Base-by-base conservation (phyloP, 2,888 invertebrate genomes). In the Agrochola lota region DNA sequence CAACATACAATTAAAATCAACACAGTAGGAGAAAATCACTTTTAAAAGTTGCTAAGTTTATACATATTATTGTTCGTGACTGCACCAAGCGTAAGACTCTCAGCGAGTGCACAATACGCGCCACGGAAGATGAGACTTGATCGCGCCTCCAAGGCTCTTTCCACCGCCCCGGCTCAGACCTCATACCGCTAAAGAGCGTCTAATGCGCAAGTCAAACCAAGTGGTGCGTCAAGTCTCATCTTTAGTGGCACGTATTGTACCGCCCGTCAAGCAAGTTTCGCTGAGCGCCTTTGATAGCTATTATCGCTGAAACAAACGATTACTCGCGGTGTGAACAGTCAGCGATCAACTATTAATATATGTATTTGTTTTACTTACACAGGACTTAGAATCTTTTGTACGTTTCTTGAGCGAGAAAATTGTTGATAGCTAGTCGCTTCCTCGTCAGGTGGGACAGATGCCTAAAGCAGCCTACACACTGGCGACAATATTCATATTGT, bases 401-500 rank as follows among this genome's bases (percentile, higher is more conserved):
- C 1, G 2, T n/a, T 15, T n/a, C 12, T 9, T 43, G 64, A 66
- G 40, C 9, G 40, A 5, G 40, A 17, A n/a, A 43, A 64, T 64
- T 17, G 6, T 43, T 40, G n/a, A 40, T 43, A 40, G 7, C 35
- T 15, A 43, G n/a, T 66, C 40, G 17, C 40, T n/a, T 66, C n/a
- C n/a, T 66, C 9, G 9, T n/a, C n/a, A 5, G 9, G 40, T 43
- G 46, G 11, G 20, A 46, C 20, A 12, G 7, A 1, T 20, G 1
- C 26, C 46, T 46, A 49, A 84, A 75, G 77, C 68, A 35, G 63
- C 20, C 43, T 76, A 77, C 59, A 75, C 11, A 55, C 43, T 15
- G 43, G 46, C 57, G 55, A 83, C 73, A 74, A 79, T 82, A 79
- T 81, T 86, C 80, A 78, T 79, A 49, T 49, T 64, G 52, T 35